Evolutionary conservation across 30 jellyfish, hydroid and myxozoan species (phyloP).

Genomic region (Hydractinia symbiolongicarpus): DNA sequence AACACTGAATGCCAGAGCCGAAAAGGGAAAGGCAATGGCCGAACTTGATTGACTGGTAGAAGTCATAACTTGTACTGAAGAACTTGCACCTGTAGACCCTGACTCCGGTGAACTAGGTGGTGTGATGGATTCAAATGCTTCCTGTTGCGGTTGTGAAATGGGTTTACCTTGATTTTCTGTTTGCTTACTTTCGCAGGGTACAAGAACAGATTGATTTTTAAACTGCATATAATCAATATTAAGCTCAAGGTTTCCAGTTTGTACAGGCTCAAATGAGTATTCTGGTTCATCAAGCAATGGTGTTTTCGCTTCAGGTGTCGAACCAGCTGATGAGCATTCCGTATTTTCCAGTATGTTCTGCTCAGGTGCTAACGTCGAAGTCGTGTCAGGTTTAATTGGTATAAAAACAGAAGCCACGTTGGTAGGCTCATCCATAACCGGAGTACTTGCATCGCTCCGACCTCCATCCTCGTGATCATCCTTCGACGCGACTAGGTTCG

Average conservation of each 20-base stretch:
- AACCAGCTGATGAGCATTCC: slow-evolving; percentile 15
- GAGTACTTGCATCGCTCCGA: slow-evolving; percentile 34
- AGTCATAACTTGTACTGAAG: slow-evolving; percentile 15
- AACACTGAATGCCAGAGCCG: slow-evolving; percentile 65
- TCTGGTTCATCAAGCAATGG: slow-evolving; percentile 44
- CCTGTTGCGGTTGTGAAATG: neutral
- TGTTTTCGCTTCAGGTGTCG: slow-evolving; percentile 42
- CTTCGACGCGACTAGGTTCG: neutral
- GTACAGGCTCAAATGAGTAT: slow-evolving; percentile 26
- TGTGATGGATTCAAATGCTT: slow-evolving; percentile 57
- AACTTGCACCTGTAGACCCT: slow-evolving; percentile 38
- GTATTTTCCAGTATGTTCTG: neutral
- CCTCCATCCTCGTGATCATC: neutral
- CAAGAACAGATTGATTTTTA: neutral
- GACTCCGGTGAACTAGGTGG: slow-evolving; percentile 85
- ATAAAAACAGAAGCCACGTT: slow-evolving; percentile 4
- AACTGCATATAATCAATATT: slow-evolving; percentile 10
- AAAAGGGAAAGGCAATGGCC: slow-evolving; percentile 69
- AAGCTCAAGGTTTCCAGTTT: neutral
- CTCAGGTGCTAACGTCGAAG: neutral
- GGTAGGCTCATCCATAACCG: slow-evolving; percentile 30
- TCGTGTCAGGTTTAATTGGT: neutral
- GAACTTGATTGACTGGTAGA: slow-evolving; percentile 35
- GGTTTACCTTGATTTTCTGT: neutral
- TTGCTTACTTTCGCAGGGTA: neutral